A percentile compares a stretch with the other conserved stretches of the same genome.
phyloP scores from a whole-genome alignment of 2,113 vertebrate genomes.

The Holacanthus passer region DNA sequence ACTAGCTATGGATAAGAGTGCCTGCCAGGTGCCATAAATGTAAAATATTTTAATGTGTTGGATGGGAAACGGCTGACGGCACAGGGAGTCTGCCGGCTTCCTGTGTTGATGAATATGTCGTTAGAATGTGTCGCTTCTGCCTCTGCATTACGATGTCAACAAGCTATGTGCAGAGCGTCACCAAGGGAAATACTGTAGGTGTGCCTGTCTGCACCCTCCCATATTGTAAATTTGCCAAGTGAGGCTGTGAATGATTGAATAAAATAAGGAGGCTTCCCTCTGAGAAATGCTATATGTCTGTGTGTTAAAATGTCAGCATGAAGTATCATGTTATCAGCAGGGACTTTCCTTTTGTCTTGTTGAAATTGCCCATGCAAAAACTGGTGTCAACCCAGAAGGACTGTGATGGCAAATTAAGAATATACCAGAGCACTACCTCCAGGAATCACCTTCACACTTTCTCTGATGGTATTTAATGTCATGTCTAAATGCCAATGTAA shows the following conservation, averaged over 20 bases:
- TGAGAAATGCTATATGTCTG: neutral
- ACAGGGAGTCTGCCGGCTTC: slow-evolving; percentile 12
- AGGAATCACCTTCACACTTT: slow-evolving; percentile 14
- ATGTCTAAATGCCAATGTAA: slow-evolving; percentile 8
- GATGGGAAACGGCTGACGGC: neutral
- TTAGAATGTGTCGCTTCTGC: slow-evolving; percentile 31
- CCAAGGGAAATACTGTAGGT: slow-evolving; percentile 28
- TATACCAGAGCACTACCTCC: neutral
- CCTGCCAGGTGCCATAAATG: slow-evolving; percentile 19
- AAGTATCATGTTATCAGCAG: slow-evolving; percentile 16
- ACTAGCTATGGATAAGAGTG: neutral
- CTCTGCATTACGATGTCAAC: slow-evolving; percentile 19
- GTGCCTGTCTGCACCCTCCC: slow-evolving; percentile 23
- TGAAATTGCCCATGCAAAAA: neutral
- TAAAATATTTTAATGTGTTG: slow-evolving; percentile 30
- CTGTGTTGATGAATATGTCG: slow-evolving; percentile 10
- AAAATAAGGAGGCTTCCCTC: slow-evolving; percentile 17
- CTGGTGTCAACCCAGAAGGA: neutral
- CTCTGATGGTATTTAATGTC: slow-evolving; percentile 14
- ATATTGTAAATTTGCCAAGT: slow-evolving; percentile 30
- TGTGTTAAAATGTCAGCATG: slow-evolving; percentile 6
- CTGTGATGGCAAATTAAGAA: slow-evolving; percentile 1
- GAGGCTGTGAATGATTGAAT: slow-evolving; percentile 20
- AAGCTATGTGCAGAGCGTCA: slow-evolving; percentile 3
- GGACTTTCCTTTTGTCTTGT: neutral